These are phyloP conservation scores for Gymnarchus niloticus DNA, from an alignment of 2,113 vertebrate species.

Conservation along the genomic window DNA sequence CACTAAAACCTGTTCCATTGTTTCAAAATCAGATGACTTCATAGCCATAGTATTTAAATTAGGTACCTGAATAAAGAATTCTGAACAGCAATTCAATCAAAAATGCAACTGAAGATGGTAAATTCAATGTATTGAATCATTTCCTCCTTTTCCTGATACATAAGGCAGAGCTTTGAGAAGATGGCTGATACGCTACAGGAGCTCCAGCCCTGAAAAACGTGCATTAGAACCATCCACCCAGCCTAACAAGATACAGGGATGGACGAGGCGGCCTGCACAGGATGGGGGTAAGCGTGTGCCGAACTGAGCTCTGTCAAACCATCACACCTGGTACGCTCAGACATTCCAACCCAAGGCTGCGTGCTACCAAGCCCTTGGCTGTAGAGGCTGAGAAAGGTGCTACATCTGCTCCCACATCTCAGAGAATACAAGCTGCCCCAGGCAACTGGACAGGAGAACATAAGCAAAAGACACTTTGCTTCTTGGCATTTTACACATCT, in stretches of 20 bases:
- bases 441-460: no score
- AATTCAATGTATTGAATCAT: background rate
- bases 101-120: no score
- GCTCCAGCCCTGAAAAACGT: conserved; percentile 21
- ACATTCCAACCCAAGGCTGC: background rate
- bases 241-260: no score
- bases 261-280: no score
- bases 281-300: background rate
- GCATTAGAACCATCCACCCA: conserved; percentile 26
- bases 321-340: background rate
- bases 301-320: background rate
- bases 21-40: background rate
- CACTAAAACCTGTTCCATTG: background rate
- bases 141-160: background rate
- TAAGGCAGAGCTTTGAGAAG: background rate
- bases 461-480: no score
- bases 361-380: background rate
- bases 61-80: background rate
- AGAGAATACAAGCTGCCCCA: no score
- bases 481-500: no score
- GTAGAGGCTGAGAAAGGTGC: no score
- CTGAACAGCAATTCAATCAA: background rate
- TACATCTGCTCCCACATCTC: no score
- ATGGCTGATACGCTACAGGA: conserved; percentile 1
- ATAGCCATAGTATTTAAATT: background rate